phyloP scores from a whole-genome alignment of 2,113 vertebrate genomes.

The Chinchilla lanigera region DNA sequence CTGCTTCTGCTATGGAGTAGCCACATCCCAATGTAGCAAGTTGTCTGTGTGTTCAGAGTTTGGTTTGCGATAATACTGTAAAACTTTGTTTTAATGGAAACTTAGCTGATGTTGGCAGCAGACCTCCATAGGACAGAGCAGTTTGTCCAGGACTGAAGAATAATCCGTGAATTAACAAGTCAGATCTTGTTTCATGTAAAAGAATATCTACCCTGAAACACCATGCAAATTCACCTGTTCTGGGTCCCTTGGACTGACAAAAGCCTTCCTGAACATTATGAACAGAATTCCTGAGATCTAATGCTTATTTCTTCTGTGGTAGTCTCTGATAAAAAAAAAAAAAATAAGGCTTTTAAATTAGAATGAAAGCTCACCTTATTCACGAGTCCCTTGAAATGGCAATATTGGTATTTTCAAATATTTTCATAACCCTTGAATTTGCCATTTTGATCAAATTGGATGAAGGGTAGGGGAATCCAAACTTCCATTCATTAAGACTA shows the following conservation, averaged over 20 bases:
- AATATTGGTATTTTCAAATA: slow-evolving; percentile 52
- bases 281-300: slow-evolving; percentile 48
- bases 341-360: slow-evolving; percentile 66
- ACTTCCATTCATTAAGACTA: not conserved
- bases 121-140: not conserved
- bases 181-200: not conserved
- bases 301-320: slow-evolving; percentile 61
- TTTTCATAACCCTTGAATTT: not conserved
- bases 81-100: slow-evolving; percentile 69
- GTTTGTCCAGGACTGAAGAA: slow-evolving; percentile 39
- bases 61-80: not conserved
- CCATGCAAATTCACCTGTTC: not conserved
- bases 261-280: slow-evolving; percentile 76
- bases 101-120: not conserved
- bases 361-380: slow-evolving; percentile 39
- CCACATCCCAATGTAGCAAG: not conserved
- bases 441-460: slow-evolving; percentile 44
- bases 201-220: slow-evolving; percentile 9
- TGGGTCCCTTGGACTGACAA: slow-evolving; percentile 8
- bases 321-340: not conserved
- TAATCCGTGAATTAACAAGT: slow-evolving; percentile 39
- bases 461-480: not conserved
- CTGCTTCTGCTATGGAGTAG: not conserved
- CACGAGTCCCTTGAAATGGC: slow-evolving; percentile 27
- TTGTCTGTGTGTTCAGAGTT: not conserved